These are phyloP conservation scores for Zaprionus lineosus DNA, from an alignment of 2,888 invertebrate species.

Conservation along the genomic window DNA sequence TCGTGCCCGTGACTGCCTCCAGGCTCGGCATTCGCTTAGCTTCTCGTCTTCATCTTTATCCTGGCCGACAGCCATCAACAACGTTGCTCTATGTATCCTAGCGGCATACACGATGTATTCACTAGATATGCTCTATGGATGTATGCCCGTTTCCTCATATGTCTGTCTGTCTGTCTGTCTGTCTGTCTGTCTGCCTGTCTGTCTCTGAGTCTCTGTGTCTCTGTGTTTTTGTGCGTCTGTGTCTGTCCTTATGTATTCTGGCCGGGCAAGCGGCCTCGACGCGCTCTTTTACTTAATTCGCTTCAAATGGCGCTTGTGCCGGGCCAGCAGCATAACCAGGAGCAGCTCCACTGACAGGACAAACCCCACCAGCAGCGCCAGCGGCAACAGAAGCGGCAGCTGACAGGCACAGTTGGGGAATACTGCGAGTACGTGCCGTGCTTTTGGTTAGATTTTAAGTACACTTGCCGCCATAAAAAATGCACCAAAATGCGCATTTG, in stretches of 20 bases:
- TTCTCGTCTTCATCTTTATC: slow-evolving; percentile 34
- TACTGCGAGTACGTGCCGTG: slow-evolving; percentile 53
- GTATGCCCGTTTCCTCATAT: neutral
- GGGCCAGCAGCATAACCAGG: no score
- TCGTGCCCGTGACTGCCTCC: neutral
- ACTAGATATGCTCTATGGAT: no score
- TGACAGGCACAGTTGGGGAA: slow-evolving; percentile 62
- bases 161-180: neutral
- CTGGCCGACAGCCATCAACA: slow-evolving; percentile 28
- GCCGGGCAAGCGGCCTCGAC: slow-evolving; percentile 29
- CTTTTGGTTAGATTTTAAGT: slow-evolving; percentile 55
- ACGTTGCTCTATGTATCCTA: slow-evolving; percentile 35
- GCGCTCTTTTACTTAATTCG: slow-evolving; percentile 57
- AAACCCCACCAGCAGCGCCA: neutral
- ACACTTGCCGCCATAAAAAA: slow-evolving; percentile 51
- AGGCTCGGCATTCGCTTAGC: slow-evolving; percentile 18
- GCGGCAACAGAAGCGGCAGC: slow-evolving; percentile 19
- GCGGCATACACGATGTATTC: no score
- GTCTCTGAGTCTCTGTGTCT: neutral
- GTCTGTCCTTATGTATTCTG: no score
- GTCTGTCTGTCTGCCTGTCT: neutral
- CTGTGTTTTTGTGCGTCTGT: neutral
- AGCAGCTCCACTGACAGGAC: no score
- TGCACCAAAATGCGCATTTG: slow-evolving; percentile 57
- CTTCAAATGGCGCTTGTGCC: slow-evolving; percentile 39